Evolutionary conservation across 2,888 invertebrate genomes (phyloP).

Genomic region (Pandemis corylana): DNA sequence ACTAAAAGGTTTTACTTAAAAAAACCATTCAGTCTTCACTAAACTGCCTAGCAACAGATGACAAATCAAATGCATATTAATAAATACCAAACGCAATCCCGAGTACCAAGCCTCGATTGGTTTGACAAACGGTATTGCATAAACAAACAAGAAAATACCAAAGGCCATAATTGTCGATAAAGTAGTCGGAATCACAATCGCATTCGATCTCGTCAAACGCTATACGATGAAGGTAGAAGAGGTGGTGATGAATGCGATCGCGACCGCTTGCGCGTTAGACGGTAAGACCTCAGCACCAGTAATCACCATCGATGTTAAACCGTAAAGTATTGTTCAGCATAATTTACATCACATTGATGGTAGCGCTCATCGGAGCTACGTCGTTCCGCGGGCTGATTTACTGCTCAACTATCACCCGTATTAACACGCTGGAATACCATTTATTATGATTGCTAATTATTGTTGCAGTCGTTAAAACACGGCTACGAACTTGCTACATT

Average conservation of each 20-base stretch:
- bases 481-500: not conserved
- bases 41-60: not conserved
- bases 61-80: not conserved
- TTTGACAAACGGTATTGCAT: not conserved
- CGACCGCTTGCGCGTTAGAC: no score
- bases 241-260: no score
- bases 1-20: not conserved
- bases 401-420: not conserved
- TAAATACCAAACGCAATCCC: not conserved
- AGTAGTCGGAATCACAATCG: no score
- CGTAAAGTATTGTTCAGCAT: conserved; percentile 1
- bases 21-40: not conserved
- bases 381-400: conserved; percentile 8
- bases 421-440: conserved; percentile 12
- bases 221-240: no score
- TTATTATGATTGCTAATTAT: conserved; percentile 4
- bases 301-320: not conserved
- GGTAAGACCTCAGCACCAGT: not conserved
- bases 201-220: no score
- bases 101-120: not conserved
- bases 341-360: conserved; percentile 3
- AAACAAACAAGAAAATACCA: conserved; percentile 6
- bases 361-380: not conserved
- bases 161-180: no score
- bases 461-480: not conserved